Evolutionary conservation across 2,113 vertebrate species (phyloP), one percentile per base, ranked within the genome.

Genomic region (Spilogale gracilis): DNA sequence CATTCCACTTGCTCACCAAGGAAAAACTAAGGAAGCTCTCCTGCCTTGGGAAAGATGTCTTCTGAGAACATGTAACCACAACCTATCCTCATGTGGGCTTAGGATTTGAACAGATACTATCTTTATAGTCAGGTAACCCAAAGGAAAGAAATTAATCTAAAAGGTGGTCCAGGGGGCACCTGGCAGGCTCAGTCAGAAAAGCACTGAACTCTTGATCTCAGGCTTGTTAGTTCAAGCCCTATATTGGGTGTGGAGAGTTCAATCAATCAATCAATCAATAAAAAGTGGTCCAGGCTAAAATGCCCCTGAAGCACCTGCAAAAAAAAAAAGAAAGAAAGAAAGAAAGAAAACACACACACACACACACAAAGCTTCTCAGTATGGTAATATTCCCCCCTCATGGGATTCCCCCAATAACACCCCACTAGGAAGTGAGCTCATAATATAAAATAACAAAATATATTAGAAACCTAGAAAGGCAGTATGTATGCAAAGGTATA

Each of bases 91-190:
- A 23, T 5, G 14, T 32, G n/a, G 50, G 83, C 25, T 67, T 67
- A 82, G 52, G 63, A 84, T 90, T 76, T 94, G 61, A 92, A 87
- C 63, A 58, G 80, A 61, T 65, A 20, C 54, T 79, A 73, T 16
- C 32, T 91, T 48, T 95, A 10, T 83, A 38, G 79, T 82, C 25
- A 89, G 50, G 18, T 67, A 96, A 81, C 45, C 54, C 61, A 86
- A 95, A 92, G 14, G 6, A 95, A 60, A 93, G 45, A 94, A 89
- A 95, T 89, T 81, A 94, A 88, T 20, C 92, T 87, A 84, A 79
- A 94, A 94, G 67, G 63, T 79, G 5, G 8, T 84, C 50, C 21
- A 80, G 45, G 13, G 67, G 65, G 32, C n/a, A 9, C 17, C 21
- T 74, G 71, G 43, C 43, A 3, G 20, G 43, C 71, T 45, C 43